Evolutionary conservation across 2,888 invertebrate species (phyloP).

Genomic region (Danaus chrysippus): DNA sequence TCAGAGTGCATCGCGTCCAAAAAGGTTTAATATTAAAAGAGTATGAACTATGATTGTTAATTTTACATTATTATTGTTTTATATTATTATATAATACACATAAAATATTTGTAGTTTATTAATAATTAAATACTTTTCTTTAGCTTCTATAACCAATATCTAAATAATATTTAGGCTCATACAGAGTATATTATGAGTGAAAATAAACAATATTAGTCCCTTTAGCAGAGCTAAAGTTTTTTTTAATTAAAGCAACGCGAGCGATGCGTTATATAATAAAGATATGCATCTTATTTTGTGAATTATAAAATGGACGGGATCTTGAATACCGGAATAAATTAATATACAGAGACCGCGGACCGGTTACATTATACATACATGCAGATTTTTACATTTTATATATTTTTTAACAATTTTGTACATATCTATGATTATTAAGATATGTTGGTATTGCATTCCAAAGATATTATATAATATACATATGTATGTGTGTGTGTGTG

Average conservation of each 20-base stretch:
- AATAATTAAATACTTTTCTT: neutral
- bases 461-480: too few relatives aligned
- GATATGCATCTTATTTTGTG: constrained; percentile 1
- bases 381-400: neutral
- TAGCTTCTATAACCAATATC: neutral
- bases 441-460: too few relatives aligned
- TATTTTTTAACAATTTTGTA: neutral
- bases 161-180: neutral
- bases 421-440: too few relatives aligned
- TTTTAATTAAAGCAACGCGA: neutral
- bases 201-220: neutral
- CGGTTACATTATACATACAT: neutral
- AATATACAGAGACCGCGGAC: neutral
- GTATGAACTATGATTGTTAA: neutral
- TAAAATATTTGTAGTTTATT: neutral
- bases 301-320: neutral
- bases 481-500: too few relatives aligned
- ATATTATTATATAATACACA: neutral
- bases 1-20: neutral
- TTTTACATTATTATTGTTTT: neutral
- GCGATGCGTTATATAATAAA: constrained; percentile 2
- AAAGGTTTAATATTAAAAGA: neutral
- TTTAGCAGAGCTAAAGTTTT: neutral
- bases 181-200: neutral
- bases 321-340: neutral